phyloP scores from a whole-genome alignment of 1,140 invertebrate species.

The Ctenoplectra terminalis region DNA sequence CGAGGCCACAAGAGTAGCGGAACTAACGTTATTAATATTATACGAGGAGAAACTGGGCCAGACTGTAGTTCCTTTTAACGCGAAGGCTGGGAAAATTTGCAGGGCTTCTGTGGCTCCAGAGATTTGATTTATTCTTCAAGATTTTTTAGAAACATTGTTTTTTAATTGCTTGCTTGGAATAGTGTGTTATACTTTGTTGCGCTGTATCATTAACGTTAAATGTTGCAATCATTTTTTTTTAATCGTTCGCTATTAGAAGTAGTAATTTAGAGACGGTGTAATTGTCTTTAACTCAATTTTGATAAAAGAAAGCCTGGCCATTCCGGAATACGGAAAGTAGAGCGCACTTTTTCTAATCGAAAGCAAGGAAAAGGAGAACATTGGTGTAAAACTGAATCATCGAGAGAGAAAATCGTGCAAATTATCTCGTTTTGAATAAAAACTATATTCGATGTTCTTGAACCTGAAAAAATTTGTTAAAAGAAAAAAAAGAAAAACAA shows the following conservation, averaged over 20 bases:
- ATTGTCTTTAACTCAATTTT: background rate
- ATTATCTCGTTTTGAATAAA: background rate
- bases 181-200: background rate
- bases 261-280: background rate
- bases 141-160: background rate
- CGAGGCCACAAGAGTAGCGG: background rate
- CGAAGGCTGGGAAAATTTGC: background rate
- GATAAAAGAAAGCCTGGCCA: background rate
- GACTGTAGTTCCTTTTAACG: background rate
- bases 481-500: too few relatives aligned
- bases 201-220: too few relatives aligned
- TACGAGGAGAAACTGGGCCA: background rate
- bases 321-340: background rate
- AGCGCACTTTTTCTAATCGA: slow-evolving; percentile 11
- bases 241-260: background rate
- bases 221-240: too few relatives aligned
- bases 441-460: background rate
- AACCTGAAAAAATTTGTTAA: too few relatives aligned
- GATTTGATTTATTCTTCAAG: background rate
- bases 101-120: too few relatives aligned
- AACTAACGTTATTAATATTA: background rate
- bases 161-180: background rate
- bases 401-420: background rate
- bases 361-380: slow-evolving; percentile 16
- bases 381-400: background rate